phyloP scores from a whole-genome alignment of 2,888 invertebrate genomes.

The Drosophila sordidula region DNA sequence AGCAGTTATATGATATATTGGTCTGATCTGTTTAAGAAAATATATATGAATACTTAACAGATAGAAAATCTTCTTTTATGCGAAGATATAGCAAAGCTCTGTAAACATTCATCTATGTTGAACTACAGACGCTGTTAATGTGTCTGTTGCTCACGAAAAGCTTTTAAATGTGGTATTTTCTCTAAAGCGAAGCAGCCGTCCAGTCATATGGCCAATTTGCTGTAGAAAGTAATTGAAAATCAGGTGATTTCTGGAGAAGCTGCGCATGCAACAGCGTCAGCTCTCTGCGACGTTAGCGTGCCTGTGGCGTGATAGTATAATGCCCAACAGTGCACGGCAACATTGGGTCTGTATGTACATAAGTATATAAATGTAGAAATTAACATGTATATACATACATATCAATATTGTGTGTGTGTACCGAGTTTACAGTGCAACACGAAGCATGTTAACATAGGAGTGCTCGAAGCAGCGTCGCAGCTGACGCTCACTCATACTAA shows the following conservation, averaged over 20 bases:
- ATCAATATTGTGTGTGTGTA: constrained; percentile 17
- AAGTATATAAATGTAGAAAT: constrained; percentile 4
- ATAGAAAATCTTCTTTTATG: neutral
- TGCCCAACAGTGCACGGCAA: constrained; percentile 29
- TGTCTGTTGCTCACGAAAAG: constrained; percentile 22
- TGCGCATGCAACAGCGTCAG: constrained; percentile 50
- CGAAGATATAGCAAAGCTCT: neutral
- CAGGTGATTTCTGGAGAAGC: constrained; percentile 81
- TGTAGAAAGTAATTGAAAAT: constrained; percentile 73
- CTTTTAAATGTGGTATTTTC: constrained; percentile 37
- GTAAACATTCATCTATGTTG: constrained; percentile 12
- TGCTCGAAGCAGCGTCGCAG: constrained; percentile 23
- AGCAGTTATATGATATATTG: no score
- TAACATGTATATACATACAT: neutral
- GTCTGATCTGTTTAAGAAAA: no score
- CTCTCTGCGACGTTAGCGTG: constrained; percentile 29
- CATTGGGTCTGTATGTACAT: constrained; percentile 17
- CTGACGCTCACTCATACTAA: constrained; percentile 40
- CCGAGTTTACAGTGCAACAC: constrained; percentile 50
- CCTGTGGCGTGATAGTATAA: constrained; percentile 49
- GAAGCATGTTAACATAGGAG: constrained; percentile 48
- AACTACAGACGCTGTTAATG: constrained; percentile 27
- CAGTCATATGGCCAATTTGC: constrained; percentile 21
- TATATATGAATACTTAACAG: no score
- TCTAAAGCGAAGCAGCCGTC: constrained; percentile 30